These are phyloP conservation scores for Ceramica pisi DNA, from an alignment of 2,888 invertebrate species.

Conservation along the genomic window DNA sequence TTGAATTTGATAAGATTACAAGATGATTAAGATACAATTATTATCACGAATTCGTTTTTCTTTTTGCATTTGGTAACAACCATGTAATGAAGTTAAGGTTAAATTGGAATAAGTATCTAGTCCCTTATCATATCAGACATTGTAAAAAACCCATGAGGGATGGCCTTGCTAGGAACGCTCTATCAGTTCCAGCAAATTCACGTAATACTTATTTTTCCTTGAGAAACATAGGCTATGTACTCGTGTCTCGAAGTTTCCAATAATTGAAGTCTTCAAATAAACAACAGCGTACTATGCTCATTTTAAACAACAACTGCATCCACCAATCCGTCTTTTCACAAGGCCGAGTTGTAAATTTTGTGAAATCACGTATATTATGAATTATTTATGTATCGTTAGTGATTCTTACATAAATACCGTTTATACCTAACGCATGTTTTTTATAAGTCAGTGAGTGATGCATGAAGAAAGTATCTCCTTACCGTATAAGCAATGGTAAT, in stretches of 20 bases:
- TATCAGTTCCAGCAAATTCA: background rate
- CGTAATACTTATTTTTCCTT: background rate
- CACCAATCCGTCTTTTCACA: constrained; percentile 23
- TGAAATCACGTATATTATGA: constrained; percentile 48
- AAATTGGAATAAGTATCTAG: constrained; percentile 8
- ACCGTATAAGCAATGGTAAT: constrained; percentile 30
- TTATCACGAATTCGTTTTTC: constrained; percentile 5
- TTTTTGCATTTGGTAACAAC: constrained; percentile 19
- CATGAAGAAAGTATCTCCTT: constrained; percentile 51
- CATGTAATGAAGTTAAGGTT: constrained; percentile 1
- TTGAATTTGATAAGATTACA: constrained; percentile 50
- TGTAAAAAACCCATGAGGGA: background rate
- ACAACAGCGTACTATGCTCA: background rate
- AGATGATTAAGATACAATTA: too few species aligned
- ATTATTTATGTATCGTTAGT: constrained; percentile 42
- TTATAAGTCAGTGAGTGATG: constrained; percentile 39
- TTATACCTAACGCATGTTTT: constrained; percentile 33
- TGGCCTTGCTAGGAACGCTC: background rate
- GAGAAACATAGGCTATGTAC: background rate
- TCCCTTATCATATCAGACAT: constrained; percentile 7
- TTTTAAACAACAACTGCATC: constrained; percentile 18
- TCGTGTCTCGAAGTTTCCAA: background rate
- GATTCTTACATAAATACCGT: constrained; percentile 32
- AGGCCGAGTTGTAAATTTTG: constrained; percentile 40
- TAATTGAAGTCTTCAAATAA: background rate